Percentiles rank a stretch among this genome's conserved stretches.
These are phyloP conservation scores for Rhynchophorus ferrugineus DNA, from an alignment of 1,140 invertebrate species.

Conservation along the genomic window DNA sequence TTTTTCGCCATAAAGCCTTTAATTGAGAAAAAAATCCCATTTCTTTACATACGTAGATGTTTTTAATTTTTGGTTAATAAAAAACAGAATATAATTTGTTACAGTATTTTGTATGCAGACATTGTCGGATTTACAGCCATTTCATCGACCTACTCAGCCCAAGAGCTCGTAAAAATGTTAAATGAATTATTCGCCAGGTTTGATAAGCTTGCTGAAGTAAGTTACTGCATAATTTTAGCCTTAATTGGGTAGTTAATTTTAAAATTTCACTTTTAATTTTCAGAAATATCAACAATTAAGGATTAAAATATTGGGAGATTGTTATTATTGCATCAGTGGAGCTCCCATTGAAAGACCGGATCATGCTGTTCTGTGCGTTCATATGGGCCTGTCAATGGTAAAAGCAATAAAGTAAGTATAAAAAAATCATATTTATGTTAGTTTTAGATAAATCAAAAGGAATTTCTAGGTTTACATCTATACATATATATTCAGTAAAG, in stretches of 20 bases:
- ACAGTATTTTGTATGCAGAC: slow-evolving; percentile 80
- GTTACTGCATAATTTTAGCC: slow-evolving; percentile 1
- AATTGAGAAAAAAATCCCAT: too few relatives aligned
- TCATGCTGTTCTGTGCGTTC: slow-evolving; percentile 88
- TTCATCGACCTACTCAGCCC: slow-evolving; percentile 88
- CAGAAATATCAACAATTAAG: slow-evolving; percentile 89
- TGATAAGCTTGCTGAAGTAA: slow-evolving; percentile 82
- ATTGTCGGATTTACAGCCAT: slow-evolving; percentile 93
- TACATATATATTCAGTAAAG: too few relatives aligned
- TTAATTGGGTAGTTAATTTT: not conserved
- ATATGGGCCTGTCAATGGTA: slow-evolving; percentile 95
- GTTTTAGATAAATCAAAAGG: not conserved
- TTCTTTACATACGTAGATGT: too few relatives aligned
- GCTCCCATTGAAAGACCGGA: slow-evolving; percentile 81
- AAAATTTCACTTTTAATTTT: slow-evolving; percentile 27
- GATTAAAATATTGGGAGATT: slow-evolving; percentile 93
- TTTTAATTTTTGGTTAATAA: too few relatives aligned
- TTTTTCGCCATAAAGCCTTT: too few relatives aligned
- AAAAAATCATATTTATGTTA: not conserved
- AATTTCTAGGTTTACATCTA: too few relatives aligned
- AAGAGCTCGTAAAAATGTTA: slow-evolving; percentile 86
- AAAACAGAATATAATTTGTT: too few relatives aligned
- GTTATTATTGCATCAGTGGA: slow-evolving; percentile 93
- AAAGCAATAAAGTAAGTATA: slow-evolving; percentile 85
- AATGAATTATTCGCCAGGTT: slow-evolving; percentile 92